These are phyloP conservation scores for Tupiocoris notatus DNA, from an alignment of 2,888 invertebrate species.

Conservation along the genomic window DNA sequence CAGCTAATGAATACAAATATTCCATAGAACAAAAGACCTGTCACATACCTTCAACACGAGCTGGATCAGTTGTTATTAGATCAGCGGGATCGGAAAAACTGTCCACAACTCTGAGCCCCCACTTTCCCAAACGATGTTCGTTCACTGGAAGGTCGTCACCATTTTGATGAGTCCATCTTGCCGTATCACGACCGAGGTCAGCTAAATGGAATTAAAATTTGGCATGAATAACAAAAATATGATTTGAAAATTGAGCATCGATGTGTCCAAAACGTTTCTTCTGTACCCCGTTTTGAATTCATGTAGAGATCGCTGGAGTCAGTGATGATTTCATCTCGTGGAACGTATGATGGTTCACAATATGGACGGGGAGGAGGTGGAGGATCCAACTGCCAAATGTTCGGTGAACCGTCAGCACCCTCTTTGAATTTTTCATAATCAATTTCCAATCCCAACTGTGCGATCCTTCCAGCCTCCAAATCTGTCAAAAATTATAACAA, in stretches of 20 bases:
- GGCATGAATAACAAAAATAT: too few relatives aligned
- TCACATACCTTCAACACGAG: slow-evolving; percentile 3
- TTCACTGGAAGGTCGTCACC: neutral
- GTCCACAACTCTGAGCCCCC: slow-evolving; percentile 13
- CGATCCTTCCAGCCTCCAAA: slow-evolving; percentile 20
- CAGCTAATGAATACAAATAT: too few relatives aligned
- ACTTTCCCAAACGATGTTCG: neutral
- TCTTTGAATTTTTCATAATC: slow-evolving; percentile 35
- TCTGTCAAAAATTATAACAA: too few relatives aligned
- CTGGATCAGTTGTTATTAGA: neutral
- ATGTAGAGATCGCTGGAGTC: slow-evolving; percentile 4
- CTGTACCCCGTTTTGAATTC: neutral
- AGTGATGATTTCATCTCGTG: neutral
- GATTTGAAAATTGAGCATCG: too few relatives aligned
- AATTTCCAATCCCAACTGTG: slow-evolving; percentile 36
- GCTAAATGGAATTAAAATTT: too few relatives aligned
- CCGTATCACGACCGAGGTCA: neutral
- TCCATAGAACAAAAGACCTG: too few relatives aligned
- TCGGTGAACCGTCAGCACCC: neutral
- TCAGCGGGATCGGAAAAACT: slow-evolving; percentile 1
- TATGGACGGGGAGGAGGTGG: neutral
- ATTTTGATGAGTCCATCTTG: neutral
- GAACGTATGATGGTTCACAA: neutral
- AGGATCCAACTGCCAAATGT: slow-evolving; percentile 4
- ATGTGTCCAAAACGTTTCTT: too few relatives aligned